Conservation (phyloP, 2,888 invertebrate species). For the Arenicola marina region DNA sequence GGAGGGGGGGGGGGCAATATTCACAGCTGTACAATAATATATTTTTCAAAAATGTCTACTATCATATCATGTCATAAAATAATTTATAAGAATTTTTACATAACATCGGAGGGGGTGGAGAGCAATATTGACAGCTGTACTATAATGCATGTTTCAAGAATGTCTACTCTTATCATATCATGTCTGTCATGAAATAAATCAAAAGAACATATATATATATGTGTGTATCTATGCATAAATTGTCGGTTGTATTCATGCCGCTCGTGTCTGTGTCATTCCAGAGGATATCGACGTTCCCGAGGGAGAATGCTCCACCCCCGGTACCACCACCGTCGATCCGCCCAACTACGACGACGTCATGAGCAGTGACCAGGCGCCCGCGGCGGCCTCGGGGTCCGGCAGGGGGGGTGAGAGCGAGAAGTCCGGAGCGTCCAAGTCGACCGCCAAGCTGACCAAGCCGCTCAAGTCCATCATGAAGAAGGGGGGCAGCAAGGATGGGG, state of each 20-base stretch:
- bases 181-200: too few species aligned
- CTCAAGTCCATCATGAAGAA: slow-evolving; percentile 31
- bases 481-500: neutral
- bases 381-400: neutral
- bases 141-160: too few species aligned
- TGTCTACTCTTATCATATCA: too few species aligned
- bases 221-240: neutral
- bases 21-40: too few species aligned
- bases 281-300: slow-evolving; percentile 9
- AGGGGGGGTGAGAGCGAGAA: neutral
- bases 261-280: too few species aligned
- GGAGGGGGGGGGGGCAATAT: too few species aligned
- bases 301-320: neutral
- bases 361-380: neutral
- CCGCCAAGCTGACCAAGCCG: slow-evolving; percentile 21
- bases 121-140: too few species aligned
- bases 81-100: too few species aligned
- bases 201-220: neutral
- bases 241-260: neutral
- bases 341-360: slow-evolving; percentile 1
- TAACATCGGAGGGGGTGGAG: too few species aligned
- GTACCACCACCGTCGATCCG: neutral
- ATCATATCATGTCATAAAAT: too few species aligned
- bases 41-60: too few species aligned
- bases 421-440: too few species aligned